phyloP scores from a whole-genome alignment of 2,113 vertebrate genomes.

The Lepus europaeus region DNA sequence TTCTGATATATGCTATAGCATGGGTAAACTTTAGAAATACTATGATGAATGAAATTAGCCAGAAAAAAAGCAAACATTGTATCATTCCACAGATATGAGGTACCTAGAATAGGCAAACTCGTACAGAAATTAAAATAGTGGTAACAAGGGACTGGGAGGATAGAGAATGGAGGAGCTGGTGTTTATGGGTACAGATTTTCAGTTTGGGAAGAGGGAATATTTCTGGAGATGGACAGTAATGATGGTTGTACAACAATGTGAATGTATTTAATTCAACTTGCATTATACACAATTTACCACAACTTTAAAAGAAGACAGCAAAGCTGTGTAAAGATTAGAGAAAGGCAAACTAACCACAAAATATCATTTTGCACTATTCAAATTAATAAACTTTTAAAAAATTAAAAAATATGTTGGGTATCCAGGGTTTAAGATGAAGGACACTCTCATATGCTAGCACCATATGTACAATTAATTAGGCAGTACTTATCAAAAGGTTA shows the following conservation, averaged over 20 bases:
- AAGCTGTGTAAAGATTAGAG: neutral
- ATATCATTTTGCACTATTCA: neutral
- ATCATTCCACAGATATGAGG: no score
- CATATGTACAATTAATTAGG: neutral
- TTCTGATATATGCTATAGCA: no score
- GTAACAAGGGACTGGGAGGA: neutral
- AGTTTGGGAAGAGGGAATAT: neutral
- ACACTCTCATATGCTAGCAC: neutral
- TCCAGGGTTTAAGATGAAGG: neutral
- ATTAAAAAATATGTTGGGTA: neutral
- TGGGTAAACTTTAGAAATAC: no score
- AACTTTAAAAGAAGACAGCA: neutral
- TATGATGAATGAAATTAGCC: no score
- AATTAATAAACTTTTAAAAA: neutral
- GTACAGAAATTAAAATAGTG: neutral
- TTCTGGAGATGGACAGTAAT: neutral
- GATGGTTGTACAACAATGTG: neutral
- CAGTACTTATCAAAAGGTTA: neutral
- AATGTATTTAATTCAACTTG: neutral
- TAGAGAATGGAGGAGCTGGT: neutral
- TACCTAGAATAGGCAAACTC: neutral
- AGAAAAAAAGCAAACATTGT: no score
- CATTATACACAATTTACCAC: no score
- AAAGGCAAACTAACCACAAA: neutral
- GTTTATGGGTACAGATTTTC: neutral